Base-by-base conservation (phyloP, 2,888 invertebrate genomes). In the Trichopria drosophilae region DNA sequence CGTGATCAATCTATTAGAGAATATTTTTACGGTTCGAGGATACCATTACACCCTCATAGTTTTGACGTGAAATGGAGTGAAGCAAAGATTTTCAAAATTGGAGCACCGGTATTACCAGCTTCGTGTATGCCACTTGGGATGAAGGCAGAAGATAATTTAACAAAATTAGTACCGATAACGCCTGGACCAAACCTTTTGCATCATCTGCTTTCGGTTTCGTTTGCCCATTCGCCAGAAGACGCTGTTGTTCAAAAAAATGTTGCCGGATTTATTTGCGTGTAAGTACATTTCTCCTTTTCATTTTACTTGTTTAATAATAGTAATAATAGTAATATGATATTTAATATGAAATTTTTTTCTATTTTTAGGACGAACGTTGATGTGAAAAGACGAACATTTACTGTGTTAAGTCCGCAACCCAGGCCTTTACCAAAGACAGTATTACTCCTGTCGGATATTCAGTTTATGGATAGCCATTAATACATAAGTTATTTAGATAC, bases 121-220 rank as follows among this genome's bases (percentile, higher is more conserved):
- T 96, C 96, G 2, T 95, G 96, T 74, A 86, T 98, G 84, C 98
- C 98, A 1, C 82, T 96, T 50, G 98, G 97, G 40, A 96, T 96
- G 93, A 92, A 91, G 67, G 77, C 85, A 0, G 90, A 90, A 70
- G 96, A 97, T 76, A 93, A 92, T 71, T 81, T 89, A 55, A 94
- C 93, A 0, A 93, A 93, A 78, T 79, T 96, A 43, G 93, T 96
- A 22, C 78, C 84, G 0, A 85, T 94, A 26, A 82, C 84, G 51
- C 88, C 93, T 2, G 83, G 88, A 67, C 80, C 84, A 1, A 84
- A 84, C 55, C 80, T 97, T 36, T 78, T 90, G 35, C 93, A 98
- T 79, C 93, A 95, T 67, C 78, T 98, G 56, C 79, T 97, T 10
- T 90, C 94, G 5, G 85, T 97, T 3, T 92, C 91, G 63, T 92